These are phyloP conservation scores for Acanthiza pusilla DNA, from an alignment of 2,797 vertebrate genomes.

Conservation along the genomic window DNA sequence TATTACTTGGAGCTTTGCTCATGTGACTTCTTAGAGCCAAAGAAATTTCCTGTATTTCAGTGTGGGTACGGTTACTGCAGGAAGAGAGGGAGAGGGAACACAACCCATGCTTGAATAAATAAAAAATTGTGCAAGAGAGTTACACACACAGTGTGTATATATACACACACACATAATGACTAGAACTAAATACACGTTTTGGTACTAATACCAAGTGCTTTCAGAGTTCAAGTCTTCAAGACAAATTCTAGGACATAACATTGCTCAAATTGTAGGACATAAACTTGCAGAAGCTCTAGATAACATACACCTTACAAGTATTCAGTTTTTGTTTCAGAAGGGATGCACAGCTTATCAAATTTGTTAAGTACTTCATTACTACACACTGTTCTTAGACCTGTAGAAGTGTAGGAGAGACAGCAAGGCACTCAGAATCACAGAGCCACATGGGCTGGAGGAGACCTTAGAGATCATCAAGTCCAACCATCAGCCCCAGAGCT, in stretches of 20 bases:
- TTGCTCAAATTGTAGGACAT: not conserved
- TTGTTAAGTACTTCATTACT: not conserved
- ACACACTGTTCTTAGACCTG: not conserved
- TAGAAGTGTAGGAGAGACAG: not conserved
- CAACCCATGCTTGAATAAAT: not conserved
- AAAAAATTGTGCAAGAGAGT: not conserved
- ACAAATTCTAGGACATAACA: not conserved
- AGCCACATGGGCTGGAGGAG: not conserved
- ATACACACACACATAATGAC: no score
- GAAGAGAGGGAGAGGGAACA: not conserved
- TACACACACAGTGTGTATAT: not conserved
- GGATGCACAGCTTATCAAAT: not conserved
- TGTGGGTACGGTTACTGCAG: conserved; percentile 86
- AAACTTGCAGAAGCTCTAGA: not conserved
- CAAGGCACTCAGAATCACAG: not conserved
- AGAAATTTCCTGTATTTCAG: conserved; percentile 92
- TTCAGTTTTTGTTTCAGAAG: not conserved
- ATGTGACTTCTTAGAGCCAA: conserved; percentile 91
- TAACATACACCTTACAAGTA: not conserved
- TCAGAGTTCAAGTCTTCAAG: not conserved
- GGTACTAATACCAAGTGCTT: not conserved
- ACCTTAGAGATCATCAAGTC: not conserved
- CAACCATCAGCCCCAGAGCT: not conserved
- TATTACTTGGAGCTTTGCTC: conserved; percentile 91
- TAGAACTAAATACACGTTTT: not conserved